Conservation (phyloP, 2,113 vertebrate genomes). For the Benitochromis conjunctus region DNA sequence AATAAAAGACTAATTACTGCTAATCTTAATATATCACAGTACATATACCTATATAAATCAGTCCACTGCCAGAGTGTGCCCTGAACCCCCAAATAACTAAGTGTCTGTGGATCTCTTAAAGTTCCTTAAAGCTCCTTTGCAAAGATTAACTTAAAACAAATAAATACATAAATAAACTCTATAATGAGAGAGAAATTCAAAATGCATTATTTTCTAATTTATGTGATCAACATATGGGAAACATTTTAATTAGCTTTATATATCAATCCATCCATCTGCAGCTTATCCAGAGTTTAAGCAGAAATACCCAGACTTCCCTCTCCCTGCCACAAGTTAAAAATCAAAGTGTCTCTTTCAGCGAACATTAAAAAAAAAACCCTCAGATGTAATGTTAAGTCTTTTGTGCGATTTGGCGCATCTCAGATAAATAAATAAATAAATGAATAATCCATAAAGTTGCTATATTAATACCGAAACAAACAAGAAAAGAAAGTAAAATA, state of each 20-base stretch:
- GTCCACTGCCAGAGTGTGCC: background rate
- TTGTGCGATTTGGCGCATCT: too few species aligned
- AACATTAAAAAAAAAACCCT: too few species aligned
- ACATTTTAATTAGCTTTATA: background rate
- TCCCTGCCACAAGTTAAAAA: background rate
- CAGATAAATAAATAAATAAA: too few species aligned
- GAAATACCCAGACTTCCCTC: background rate
- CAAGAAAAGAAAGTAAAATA: too few species aligned
- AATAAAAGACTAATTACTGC: background rate
- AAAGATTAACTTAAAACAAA: background rate
- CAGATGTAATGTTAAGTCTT: too few species aligned
- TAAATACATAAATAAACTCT: background rate
- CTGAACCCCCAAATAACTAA: background rate
- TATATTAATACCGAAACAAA: too few species aligned
- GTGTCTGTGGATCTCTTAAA: background rate
- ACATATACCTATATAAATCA: background rate
- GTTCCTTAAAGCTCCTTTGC: background rate
- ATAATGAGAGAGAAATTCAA: background rate
- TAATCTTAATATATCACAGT: background rate
- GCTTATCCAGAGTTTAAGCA: background rate
- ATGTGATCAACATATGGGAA: background rate
- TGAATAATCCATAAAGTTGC: too few species aligned
- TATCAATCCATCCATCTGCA: background rate
- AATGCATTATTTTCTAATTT: background rate
- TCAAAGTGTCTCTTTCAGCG: too few species aligned